These are phyloP conservation scores for Rotaria magnacalcarata DNA, from an alignment of 2,888 invertebrate species.

Conservation along the genomic window DNA sequence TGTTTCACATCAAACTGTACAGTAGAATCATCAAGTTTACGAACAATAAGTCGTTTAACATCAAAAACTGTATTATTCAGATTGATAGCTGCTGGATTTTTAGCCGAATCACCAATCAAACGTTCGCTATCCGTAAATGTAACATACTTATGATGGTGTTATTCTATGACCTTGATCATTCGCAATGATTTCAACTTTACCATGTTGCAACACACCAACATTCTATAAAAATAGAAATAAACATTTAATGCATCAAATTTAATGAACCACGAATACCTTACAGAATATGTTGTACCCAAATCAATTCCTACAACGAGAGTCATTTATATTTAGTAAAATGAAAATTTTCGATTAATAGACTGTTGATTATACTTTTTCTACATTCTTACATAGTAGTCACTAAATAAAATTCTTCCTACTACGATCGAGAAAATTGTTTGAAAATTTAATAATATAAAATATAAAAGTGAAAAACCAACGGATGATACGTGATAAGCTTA, in stretches of 20 bases:
- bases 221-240: constrained; percentile 47
- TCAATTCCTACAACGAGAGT: constrained; percentile 43
- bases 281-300: constrained; percentile 44
- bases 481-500: too few relatives aligned
- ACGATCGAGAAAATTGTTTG: neutral
- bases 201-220: constrained; percentile 60
- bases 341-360: neutral
- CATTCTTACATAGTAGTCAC: neutral
- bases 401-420: neutral
- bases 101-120: constrained; percentile 61
- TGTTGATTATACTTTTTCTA: neutral
- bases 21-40: constrained; percentile 52
- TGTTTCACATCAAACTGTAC: constrained; percentile 55
- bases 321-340: neutral
- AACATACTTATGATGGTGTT: constrained; percentile 72
- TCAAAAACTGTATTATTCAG: constrained; percentile 64
- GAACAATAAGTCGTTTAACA: constrained; percentile 55
- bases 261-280: neutral
- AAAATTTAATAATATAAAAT: neutral
- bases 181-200: constrained; percentile 63
- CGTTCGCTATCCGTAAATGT: constrained; percentile 66
- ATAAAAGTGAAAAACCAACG: too few relatives aligned
- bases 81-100: constrained; percentile 66
- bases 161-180: constrained; percentile 68
- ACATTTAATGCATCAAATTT: neutral